Evolutionary conservation across 2,888 invertebrate genomes (phyloP), one percentile per base, ranked within the genome.

Genomic region (Diachrysia chrysitis): DNA sequence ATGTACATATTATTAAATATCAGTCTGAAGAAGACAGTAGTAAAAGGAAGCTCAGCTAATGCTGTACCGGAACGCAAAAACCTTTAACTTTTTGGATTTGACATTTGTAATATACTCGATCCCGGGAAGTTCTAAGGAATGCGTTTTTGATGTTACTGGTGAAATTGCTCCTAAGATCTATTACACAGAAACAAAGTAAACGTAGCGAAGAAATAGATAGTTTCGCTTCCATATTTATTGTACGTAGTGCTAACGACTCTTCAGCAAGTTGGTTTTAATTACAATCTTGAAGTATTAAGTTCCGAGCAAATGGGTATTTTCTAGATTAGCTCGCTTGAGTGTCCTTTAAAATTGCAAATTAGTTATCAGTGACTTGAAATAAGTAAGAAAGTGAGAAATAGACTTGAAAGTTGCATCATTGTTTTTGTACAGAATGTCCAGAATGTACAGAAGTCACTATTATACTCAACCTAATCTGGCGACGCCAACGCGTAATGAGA

Each of bases 211-310:
- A 51, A 21, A 21, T 51, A 51, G 21, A 51, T 21, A 51, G 48
- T 51, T 51, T 51, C 12, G 12, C 48, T 51, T 51, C 48, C 6
- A 51, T 51, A 51, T 51, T 51, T 51, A 51, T 51, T 51, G 21
- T 51, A 21, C 17, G 19, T 19, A 51, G 48, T 51, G 48, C 19
- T 51, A 51, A 51, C 48, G 48, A 51, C 48, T 51, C 19, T 51
- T 21, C 19, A 51, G 19, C 48, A 21, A 51, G 21, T 51, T 21
- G 19, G 48, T 51, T 51, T 51, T 51, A 51, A 51, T 51, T 51
- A 51, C 48, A 51, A 51, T 51, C 48, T 12, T 21, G 48, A 51
- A 51, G 48, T 51, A 19, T 51, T 51, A 51, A 51, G 19, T 19
- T 19, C 19, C 48, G 48, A 51, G 48, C 17, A 51, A 51, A 51